Evolutionary conservation across 2,888 invertebrate species (phyloP).

Genomic region (Rhingia campestris): DNA sequence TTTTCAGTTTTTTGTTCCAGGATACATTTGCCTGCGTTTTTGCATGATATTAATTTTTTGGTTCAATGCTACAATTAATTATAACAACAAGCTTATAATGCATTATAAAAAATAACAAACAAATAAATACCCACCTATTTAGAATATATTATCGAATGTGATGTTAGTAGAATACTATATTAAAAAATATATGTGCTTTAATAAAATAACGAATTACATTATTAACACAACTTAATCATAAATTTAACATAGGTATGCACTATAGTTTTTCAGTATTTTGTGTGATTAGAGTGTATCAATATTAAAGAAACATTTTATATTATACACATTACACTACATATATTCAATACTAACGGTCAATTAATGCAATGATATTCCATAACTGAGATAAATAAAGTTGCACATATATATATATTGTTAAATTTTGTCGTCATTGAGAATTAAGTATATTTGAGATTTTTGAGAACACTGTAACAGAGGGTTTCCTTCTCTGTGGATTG

Average conservation of each 20-base stretch:
- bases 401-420: not conserved
- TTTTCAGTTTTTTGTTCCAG: no score
- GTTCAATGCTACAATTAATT: not conserved
- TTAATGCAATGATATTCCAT: constrained; percentile 35
- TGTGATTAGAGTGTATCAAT: no score
- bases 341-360: constrained; percentile 41
- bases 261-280: not conserved
- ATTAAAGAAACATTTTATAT: no score
- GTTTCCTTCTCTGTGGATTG: no score
- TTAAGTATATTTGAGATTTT: no score
- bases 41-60: not conserved
- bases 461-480: no score
- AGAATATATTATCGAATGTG: constrained; percentile 18
- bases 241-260: constrained; percentile 4
- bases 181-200: not conserved
- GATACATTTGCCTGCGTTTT: not conserved
- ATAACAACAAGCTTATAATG: not conserved
- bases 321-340: constrained; percentile 35
- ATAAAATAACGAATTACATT: constrained; percentile 10
- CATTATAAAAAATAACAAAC: not conserved
- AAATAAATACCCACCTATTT: constrained; percentile 21
- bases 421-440: no score
- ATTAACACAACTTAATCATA: not conserved
- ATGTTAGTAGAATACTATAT: not conserved
- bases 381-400: constrained; percentile 44